Evolutionary conservation across 2,888 invertebrate species (phyloP), one percentile per base, ranked within the genome.

Genomic region (Pteria penguin): DNA sequence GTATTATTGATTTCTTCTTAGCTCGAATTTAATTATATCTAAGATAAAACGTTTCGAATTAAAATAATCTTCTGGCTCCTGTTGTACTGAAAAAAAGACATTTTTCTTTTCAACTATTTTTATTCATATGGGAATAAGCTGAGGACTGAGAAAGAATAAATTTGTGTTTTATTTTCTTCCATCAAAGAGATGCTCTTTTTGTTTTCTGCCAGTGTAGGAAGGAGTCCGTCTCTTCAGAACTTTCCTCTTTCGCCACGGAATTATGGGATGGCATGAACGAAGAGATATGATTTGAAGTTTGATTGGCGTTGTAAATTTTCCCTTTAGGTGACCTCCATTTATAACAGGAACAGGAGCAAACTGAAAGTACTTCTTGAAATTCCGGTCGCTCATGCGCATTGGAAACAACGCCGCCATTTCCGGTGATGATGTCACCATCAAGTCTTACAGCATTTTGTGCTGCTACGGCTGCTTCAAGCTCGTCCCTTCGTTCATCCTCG

Each of bases 401-500:
- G 1, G 94, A 94, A 70, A 95, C 94, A 27, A 94, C 94, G n/a
- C 81, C 80, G 18, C 80, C 80, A 82, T 93, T 93, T 61, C 92
- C 91, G 14, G 92, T 92, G 75, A 98, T 98, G 87, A 98, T 97
- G 94, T 98, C 98, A 79, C 98, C 98, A 91, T 99, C 98, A 80
- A 99, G 93, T 76, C 97, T 95, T 31, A 98, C 98, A 72, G 98
- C 97, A 71, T 97, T 97, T 91, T 97, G 96, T 82, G 98, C 96
- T 73, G 98, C 98, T 95, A 97, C 94, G 75, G 95, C 95, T 27
- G 98, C 98, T 93, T 98, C 98, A 61, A 97, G 96, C 92, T 98
- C 98, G 89, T 98, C 98, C 75, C 98, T 94, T 90, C 97, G 95
- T 93, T 98, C 98, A 90, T 99, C 99, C 92, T 98, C 99, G 0